Base-by-base conservation (phyloP, 1,140 invertebrate genomes). In the Orchestia grillus region DNA sequence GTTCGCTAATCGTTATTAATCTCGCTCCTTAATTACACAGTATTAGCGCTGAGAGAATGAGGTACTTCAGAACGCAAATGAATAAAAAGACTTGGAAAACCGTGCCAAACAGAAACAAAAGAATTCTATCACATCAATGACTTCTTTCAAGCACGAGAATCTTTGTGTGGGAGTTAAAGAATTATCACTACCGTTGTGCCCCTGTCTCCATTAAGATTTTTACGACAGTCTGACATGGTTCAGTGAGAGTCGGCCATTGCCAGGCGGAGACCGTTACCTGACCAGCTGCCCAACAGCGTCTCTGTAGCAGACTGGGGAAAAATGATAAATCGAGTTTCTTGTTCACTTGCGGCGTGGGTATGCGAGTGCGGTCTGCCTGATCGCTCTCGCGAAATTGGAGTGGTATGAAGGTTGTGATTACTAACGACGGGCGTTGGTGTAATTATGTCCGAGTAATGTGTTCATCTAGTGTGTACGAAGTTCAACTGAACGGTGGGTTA, bases 131-230 rank as follows among this genome's bases (percentile, higher is more conserved):
- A 36, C 28, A 36, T 36, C 36, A 77, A 77, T 77, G 62, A 36
- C 62, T 77, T 77, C 36, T 36, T 77, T 77, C 62, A 77, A 77
- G 62, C 62, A 77, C 62, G 62, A 77, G 28, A 77, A 77, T 15
- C 62, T 77, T 77, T 15, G 28, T 36, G 62, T 77, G 28, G 62
- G 36, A 77, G 62, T 77, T 77, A 77, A 28, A 77, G 28, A 28
- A 77, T 77, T 77, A 28, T 77, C 62, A 77, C 62, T 36, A 77
- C 28, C 44, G 45, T 41, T 95, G 41, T 45, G 45, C 43, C 45
- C 28, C 77, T 44, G 96, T 91, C 4, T 91, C 88, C 41, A 91
- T 91, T 91, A 91, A 42, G 88, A 91, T 91, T 91, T 91, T 91
- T 91, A 91, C 88, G 88, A 41, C 44, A 42, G 42, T 91, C 19